Conservation (phyloP, 2,113 vertebrate genomes). For the Mastomys natalensis region DNA sequence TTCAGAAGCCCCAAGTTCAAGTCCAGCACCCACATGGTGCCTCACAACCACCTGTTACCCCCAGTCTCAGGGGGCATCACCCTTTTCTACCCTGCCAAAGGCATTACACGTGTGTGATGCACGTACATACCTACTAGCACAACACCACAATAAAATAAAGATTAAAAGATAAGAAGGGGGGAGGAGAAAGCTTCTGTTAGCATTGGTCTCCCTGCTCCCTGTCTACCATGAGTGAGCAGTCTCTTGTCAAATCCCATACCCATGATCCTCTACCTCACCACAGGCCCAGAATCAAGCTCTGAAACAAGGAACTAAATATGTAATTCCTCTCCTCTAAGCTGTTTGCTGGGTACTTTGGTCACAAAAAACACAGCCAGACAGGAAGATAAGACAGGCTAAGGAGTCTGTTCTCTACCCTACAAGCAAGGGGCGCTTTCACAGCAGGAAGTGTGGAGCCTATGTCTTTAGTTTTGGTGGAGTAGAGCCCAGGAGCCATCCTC, state of each 20-base stretch:
- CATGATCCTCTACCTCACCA: background rate
- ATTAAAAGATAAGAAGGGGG: background rate
- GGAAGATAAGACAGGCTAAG: too few relatives aligned
- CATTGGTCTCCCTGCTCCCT: background rate
- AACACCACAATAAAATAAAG: background rate
- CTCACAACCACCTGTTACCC: background rate
- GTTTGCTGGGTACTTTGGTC: background rate
- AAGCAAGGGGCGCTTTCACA: background rate
- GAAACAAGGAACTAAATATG: background rate
- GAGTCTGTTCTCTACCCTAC: background rate
- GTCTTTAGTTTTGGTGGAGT: background rate
- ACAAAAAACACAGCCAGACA: too few relatives aligned
- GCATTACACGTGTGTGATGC: background rate
- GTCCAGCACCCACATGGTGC: background rate
- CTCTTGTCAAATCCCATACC: too few relatives aligned
- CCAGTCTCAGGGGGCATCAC: background rate
- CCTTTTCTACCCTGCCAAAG: too few relatives aligned
- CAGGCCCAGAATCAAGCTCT: background rate
- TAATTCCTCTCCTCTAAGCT: too few relatives aligned
- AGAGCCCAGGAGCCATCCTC: background rate
- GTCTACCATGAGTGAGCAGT: background rate
- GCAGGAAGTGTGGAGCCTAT: too few relatives aligned
- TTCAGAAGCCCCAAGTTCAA: background rate
- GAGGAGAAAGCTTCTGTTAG: background rate
- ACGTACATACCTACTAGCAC: background rate